Base-by-base conservation (phyloP, 2,797 vertebrate genomes). In the Anolis apletophallus region DNA sequence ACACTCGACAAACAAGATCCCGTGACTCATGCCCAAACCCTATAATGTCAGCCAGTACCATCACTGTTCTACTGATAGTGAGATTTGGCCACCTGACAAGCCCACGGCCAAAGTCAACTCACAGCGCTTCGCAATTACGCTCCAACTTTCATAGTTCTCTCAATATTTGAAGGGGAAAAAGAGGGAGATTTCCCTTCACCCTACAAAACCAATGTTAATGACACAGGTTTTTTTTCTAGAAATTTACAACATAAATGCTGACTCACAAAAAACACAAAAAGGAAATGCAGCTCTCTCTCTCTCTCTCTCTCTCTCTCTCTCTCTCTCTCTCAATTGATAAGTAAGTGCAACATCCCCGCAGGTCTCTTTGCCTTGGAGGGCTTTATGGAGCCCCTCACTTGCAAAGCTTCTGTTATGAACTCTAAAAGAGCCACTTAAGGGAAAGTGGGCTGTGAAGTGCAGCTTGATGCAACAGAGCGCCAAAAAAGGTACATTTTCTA, bases 171-270 rank as follows among this genome's bases (percentile, higher is more conserved):
- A 64, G 81, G 87, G 12, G 0, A 90, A 88, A 90, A 50, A 91
- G 46, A 89, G 46, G 90, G 55, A 78, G 29, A 81, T 17, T 89
- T 73, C 80, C 13, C 80, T 85, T 89, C 81, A 69, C 92, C 87
- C 91, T 81, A 77, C 68, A 72, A 34, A 26, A 87, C 85, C 84
- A 8, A 84, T 8, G 85, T 86, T 93, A 91, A 93, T 93, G 81
- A 88, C 88, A 91, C 86, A 91, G n/a, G n/a, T n/a, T 90, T 91
- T 86, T 88, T 91, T 92, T 87, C 84, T 32, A 68, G 84, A 90
- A 93, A 93, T n/a, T 93, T 92, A 92, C 92, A 94, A 85, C 87
- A 90, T 91, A 94, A 95, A 93, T 90, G 93, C 89, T 93, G 93
- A 92, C 88, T 93, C 85, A 84, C 82, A 77, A 91, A 94, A 92